These are phyloP conservation scores for Cliona cf. orientalis DNA, from an alignment of 37 sponge, comb jelly and placozoan genomes.

Conservation along the genomic window DNA sequence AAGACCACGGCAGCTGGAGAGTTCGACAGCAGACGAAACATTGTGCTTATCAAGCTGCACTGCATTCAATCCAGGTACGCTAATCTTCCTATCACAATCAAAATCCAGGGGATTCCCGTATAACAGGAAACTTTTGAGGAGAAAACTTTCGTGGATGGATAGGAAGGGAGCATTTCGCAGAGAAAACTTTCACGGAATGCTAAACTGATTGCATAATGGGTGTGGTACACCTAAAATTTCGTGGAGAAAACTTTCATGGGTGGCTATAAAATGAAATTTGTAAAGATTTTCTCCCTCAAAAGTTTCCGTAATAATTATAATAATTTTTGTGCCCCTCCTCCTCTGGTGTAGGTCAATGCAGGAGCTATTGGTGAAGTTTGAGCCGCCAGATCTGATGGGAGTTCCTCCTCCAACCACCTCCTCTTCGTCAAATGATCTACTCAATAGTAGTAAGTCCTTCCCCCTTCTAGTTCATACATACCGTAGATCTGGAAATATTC, in stretches of 20 bases:
- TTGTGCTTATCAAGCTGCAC: slow-evolving; percentile 57
- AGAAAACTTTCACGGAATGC: too few relatives aligned
- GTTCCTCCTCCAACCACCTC: slow-evolving; percentile 49
- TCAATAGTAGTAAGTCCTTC: too few relatives aligned
- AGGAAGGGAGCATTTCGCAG: too few relatives aligned
- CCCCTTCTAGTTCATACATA: too few relatives aligned
- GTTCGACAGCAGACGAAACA: slow-evolving; percentile 50
- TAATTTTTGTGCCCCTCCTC: background rate
- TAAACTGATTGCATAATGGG: background rate
- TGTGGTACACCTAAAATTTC: too few relatives aligned
- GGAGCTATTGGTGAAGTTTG: slow-evolving; percentile 76
- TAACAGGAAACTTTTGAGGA: too few relatives aligned
- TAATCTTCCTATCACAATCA: background rate
- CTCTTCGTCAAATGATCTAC: too few relatives aligned
- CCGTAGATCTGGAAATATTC: too few relatives aligned
- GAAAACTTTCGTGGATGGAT: too few relatives aligned
- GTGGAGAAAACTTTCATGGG: too few relatives aligned
- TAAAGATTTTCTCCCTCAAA: background rate
- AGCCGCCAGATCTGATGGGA: slow-evolving; percentile 71
- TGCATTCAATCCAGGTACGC: slow-evolving; percentile 78
- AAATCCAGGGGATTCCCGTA: too few relatives aligned
- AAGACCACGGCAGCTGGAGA: background rate
- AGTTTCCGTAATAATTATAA: background rate
- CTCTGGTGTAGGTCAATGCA: slow-evolving; percentile 70
- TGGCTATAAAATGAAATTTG: too few relatives aligned